A percentile compares a stretch with the other conserved stretches of the same genome.
Conservation (phyloP, 1,140 invertebrate species). For the Lordiphosa stackelbergi region DNA sequence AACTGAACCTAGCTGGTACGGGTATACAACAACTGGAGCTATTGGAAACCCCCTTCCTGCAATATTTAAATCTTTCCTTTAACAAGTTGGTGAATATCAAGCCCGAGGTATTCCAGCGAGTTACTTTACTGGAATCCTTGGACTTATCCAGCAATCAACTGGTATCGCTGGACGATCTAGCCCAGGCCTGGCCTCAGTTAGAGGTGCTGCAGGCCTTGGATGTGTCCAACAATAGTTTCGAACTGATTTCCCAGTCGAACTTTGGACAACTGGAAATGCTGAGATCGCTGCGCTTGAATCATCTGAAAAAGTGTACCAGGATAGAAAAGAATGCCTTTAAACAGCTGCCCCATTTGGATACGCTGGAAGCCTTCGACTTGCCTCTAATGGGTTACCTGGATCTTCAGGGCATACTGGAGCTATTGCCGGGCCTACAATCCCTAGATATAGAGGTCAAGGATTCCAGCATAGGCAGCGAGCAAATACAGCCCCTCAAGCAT, state of each 20-base stretch:
- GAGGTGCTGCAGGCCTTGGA: constrained; percentile 84
- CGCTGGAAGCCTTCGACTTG: constrained; percentile 85
- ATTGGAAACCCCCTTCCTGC: constrained; percentile 92
- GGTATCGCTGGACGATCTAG: constrained; percentile 80
- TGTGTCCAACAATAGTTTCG: constrained; percentile 87
- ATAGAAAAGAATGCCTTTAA: constrained; percentile 91
- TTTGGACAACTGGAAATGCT: constrained; percentile 84
- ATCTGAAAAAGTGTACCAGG: constrained; percentile 83
- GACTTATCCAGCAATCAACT: constrained; percentile 88
- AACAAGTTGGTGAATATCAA: constrained; percentile 85
- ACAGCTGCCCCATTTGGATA: constrained; percentile 83
- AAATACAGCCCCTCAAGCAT: constrained; percentile 87
- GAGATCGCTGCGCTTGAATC: constrained; percentile 82
- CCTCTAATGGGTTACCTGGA: constrained; percentile 89
- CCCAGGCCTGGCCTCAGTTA: constrained; percentile 82
- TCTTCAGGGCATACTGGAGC: constrained; percentile 86
- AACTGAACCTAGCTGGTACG: constrained; percentile 88
- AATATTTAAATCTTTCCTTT: constrained; percentile 87
- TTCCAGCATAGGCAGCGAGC: constrained; percentile 86
- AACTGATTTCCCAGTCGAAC: constrained; percentile 84
- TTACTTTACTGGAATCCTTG: constrained; percentile 86
- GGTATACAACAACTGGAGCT: constrained; percentile 83
- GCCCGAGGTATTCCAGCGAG: constrained; percentile 84
- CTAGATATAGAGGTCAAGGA: constrained; percentile 93
- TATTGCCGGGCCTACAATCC: constrained; percentile 83